phyloP scores from a whole-genome alignment of 2,113 vertebrate genomes.

The Zosterops japonicus region DNA sequence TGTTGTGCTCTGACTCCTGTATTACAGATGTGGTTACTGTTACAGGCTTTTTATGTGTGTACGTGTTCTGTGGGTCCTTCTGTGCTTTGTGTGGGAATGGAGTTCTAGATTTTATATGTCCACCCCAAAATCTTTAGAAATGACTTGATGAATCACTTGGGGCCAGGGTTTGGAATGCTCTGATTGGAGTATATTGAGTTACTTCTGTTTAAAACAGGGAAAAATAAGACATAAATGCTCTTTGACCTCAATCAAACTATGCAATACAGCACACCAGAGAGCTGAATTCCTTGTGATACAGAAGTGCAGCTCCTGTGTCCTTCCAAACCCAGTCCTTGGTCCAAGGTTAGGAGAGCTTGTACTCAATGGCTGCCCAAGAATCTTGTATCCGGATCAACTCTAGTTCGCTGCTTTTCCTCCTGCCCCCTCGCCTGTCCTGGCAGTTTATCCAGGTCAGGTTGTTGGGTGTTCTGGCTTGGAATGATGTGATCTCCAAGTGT shows the following conservation, averaged over 20 bases:
- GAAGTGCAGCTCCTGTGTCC: slow-evolving; percentile 12
- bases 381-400: background rate
- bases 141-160: background rate
- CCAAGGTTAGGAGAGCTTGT: slow-evolving; percentile 46
- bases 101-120: background rate
- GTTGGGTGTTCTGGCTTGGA: background rate
- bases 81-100: background rate
- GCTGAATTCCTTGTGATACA: background rate
- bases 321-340: slow-evolving; percentile 48
- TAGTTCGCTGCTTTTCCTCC: background rate
- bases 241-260: slow-evolving; percentile 38
- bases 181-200: background rate
- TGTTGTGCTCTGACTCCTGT: background rate
- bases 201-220: background rate
- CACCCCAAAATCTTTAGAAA: background rate
- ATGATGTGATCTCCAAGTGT: background rate
- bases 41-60: background rate
- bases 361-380: background rate
- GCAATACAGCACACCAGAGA: slow-evolving; percentile 15
- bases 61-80: background rate
- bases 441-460: background rate
- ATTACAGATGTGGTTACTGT: background rate
- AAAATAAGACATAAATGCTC: background rate
- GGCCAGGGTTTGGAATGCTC: background rate
- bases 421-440: rapidly evolving